Base-by-base conservation (phyloP, 2,113 vertebrate species). In the Tragulus kanchil region DNA sequence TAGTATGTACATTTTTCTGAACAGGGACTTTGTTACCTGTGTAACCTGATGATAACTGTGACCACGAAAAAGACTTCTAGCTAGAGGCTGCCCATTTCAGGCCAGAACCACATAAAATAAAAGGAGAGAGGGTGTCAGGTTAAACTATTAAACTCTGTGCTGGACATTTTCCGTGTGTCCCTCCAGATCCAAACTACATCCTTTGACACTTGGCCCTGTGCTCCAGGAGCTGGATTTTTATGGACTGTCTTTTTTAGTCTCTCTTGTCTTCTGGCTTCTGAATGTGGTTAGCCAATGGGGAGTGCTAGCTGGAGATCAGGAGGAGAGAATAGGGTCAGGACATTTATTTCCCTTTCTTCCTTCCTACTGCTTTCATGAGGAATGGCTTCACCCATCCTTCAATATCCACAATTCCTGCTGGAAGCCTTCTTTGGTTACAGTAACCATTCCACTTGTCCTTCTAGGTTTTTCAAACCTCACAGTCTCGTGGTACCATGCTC, bases 1-100 rank as follows among this genome's bases (percentile, higher is more conserved):
- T 92, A 75, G 42, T 48, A 79, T 81, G 7, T 92, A 83, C 88
- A 94, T 77, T 92, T 36, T 62, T 93, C 77, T 78, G 79, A 90
- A 85, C 16, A 62, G 50, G 58, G 23, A 73, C 92, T 90, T 36
- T 36, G 36, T 36, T 36, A 36, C 36, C 36, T 36, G 36, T 36
- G 36, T 36, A 36, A 36, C 15, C 21, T 28, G 64, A 17, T n/a
- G 21, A 87, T 92, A 31, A 17, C 9, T 52, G 4, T 67, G 81
- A 23, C 50, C 42, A 67, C 6, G 50, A 88, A 82, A 89, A 93
- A 50, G 10, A n/a, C 62, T 90, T 90, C 73, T 81, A 85, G 17
- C 10, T 65, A 58, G 28, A 64, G 6, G 28, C 13, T 92, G 52
- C 17, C 42, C 45, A 15, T 79, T 12, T 28, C 50, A 90, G 61